Evolutionary conservation across 2,113 vertebrate species (phyloP).

Genomic region (Seriola quinqueradiata): DNA sequence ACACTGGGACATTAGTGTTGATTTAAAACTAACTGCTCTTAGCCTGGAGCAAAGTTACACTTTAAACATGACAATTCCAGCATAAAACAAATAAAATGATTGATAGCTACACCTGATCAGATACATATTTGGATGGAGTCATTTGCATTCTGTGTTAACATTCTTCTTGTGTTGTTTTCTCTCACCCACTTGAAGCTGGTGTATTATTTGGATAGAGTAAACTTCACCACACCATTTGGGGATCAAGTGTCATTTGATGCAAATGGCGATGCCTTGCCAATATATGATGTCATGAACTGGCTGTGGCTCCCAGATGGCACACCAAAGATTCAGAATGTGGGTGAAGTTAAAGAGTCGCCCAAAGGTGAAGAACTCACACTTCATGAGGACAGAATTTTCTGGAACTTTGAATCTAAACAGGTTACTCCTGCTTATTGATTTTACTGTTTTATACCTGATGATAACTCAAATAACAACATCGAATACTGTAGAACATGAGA

Average conservation of each 20-base stretch:
- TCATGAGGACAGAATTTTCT: slow-evolving; percentile 72
- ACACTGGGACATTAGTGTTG: too few relatives aligned
- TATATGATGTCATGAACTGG: slow-evolving; percentile 85
- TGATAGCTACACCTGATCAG: background rate
- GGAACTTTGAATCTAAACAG: slow-evolving; percentile 58
- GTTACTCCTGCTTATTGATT: slow-evolving; percentile 59
- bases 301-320: slow-evolving; percentile 66
- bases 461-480: slow-evolving; percentile 13
- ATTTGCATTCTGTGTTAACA: background rate
- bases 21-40: too few relatives aligned
- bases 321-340: slow-evolving; percentile 67
- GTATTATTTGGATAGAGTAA: slow-evolving; percentile 78
- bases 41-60: too few relatives aligned
- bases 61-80: background rate
- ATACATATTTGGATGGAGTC: background rate
- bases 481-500: background rate
- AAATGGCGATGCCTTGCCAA: slow-evolving; percentile 82
- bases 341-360: slow-evolving; percentile 69
- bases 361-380: slow-evolving; percentile 69
- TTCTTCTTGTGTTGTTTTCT: background rate
- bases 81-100: too few relatives aligned
- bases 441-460: background rate
- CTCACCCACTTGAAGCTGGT: slow-evolving; percentile 72
- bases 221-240: slow-evolving; percentile 79
- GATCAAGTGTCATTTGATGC: slow-evolving; percentile 82